These are phyloP conservation scores for Drosophila pachea DNA, from an alignment of 1,140 invertebrate species.

Conservation along the genomic window DNA sequence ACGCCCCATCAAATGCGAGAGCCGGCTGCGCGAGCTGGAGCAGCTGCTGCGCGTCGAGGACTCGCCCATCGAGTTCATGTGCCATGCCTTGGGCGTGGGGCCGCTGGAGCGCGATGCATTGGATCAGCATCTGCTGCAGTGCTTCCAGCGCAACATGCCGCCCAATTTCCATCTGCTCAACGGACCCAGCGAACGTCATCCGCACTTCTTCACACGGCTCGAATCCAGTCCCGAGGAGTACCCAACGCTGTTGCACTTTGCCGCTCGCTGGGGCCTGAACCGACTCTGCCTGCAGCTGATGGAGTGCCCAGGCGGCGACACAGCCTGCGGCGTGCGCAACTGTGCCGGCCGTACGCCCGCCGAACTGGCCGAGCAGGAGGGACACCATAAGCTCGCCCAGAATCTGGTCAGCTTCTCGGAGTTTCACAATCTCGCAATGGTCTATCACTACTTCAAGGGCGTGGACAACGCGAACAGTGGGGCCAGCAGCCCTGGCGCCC, in stretches of 20 bases:
- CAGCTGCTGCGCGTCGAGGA: constrained; percentile 87
- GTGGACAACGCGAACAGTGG: constrained; percentile 80
- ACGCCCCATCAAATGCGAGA: constrained; percentile 91
- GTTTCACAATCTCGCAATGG: constrained; percentile 89
- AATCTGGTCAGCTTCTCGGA: constrained; percentile 88
- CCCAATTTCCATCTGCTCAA: constrained; percentile 88
- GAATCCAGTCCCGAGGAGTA: constrained; percentile 85
- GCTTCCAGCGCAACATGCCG: constrained; percentile 89
- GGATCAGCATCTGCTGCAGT: constrained; percentile 88
- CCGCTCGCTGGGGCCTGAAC: constrained; percentile 90
- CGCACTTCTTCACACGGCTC: constrained; percentile 67
- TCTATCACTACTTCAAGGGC: constrained; percentile 90
- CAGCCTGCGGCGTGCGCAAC: constrained; percentile 89
- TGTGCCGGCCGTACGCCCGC: constrained; percentile 87
- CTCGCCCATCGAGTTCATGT: constrained; percentile 91
- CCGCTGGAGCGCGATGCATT: constrained; percentile 87
- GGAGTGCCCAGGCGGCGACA: constrained; percentile 89
- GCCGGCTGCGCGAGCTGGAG: constrained; percentile 88
- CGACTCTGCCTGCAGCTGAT: constrained; percentile 89
- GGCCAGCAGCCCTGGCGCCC: constrained; percentile 39
- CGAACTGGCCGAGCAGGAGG: constrained; percentile 87
- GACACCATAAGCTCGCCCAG: constrained; percentile 85
- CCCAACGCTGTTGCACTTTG: constrained; percentile 92
- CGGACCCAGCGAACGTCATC: constrained; percentile 80
- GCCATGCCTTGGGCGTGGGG: constrained; percentile 89